Evolutionary conservation across 2,113 vertebrate genomes (phyloP).

Genomic region (Ailuropoda melanoleuca): DNA sequence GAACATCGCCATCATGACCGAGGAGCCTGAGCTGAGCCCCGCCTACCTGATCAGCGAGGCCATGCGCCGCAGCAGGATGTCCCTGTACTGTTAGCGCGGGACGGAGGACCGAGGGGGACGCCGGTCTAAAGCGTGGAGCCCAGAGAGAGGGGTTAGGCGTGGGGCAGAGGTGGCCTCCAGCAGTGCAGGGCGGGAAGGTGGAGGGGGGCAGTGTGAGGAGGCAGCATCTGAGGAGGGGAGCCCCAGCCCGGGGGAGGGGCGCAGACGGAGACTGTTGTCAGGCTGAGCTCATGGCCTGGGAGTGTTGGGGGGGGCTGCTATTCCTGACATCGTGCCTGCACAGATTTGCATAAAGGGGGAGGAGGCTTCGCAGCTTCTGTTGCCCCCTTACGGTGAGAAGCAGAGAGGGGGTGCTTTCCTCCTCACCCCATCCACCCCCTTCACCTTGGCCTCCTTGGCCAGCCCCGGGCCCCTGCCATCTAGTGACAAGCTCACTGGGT

Average conservation of each 20-base stretch:
- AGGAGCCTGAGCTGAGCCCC: slow-evolving; percentile 96
- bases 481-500: not conserved
- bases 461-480: not conserved
- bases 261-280: not conserved
- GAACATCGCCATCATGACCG: slow-evolving; percentile 96
- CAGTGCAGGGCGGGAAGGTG: not conserved
- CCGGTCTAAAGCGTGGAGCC: not conserved
- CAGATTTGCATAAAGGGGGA: not conserved
- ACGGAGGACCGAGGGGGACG: not conserved
- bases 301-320: not conserved
- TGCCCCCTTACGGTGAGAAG: slow-evolving; percentile 12
- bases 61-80: slow-evolving; percentile 97
- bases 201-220: too few species aligned
- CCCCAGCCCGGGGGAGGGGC: not conserved
- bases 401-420: not conserved
- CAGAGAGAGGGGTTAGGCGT: not conserved
- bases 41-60: slow-evolving; percentile 98
- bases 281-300: not conserved
- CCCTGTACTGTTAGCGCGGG: slow-evolving; percentile 92
- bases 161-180: not conserved
- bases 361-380: not conserved
- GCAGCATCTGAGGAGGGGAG: not conserved
- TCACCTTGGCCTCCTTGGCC: not conserved
- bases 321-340: not conserved
- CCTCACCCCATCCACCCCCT: not conserved